These are phyloP conservation scores for Eulemur macaco DNA, from an alignment of 2,113 vertebrate species.

Conservation along the genomic window DNA sequence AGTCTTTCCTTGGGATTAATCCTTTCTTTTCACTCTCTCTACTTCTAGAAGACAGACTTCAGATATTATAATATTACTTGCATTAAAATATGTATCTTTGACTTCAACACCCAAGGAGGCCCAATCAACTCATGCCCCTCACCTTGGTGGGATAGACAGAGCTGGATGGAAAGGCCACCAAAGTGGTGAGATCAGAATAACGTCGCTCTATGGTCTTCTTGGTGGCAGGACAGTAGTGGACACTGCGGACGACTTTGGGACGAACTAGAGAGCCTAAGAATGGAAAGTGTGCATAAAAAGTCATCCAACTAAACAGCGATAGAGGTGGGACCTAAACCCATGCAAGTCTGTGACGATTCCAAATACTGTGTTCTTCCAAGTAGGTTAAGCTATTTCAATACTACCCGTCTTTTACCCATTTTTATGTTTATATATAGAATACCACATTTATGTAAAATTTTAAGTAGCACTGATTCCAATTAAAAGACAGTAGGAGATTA, in stretches of 20 bases:
- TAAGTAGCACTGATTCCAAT: not conserved
- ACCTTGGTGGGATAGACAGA: conserved; percentile 98
- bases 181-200: conserved; percentile 95
- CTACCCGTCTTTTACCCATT: not conserved
- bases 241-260: conserved; percentile 96
- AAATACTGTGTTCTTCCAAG: not conserved
- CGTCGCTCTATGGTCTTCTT: conserved; percentile 97
- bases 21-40: not conserved
- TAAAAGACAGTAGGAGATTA: not conserved
- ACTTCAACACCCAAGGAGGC: not conserved
- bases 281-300: not conserved
- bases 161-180: conserved; percentile 95
- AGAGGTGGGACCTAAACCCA: not conserved
- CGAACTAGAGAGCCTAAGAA: conserved; percentile 94
- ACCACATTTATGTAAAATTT: not conserved
- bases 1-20: not conserved
- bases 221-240: conserved; percentile 97
- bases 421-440: not conserved
- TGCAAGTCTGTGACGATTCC: not conserved
- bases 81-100: not conserved
- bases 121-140: not conserved
- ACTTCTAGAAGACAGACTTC: not conserved
- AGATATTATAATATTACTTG: not conserved
- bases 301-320: not conserved
- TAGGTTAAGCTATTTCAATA: not conserved